phyloP scores from a whole-genome alignment of 2,113 vertebrate genomes.

The Psilopogon haemacephalus region DNA sequence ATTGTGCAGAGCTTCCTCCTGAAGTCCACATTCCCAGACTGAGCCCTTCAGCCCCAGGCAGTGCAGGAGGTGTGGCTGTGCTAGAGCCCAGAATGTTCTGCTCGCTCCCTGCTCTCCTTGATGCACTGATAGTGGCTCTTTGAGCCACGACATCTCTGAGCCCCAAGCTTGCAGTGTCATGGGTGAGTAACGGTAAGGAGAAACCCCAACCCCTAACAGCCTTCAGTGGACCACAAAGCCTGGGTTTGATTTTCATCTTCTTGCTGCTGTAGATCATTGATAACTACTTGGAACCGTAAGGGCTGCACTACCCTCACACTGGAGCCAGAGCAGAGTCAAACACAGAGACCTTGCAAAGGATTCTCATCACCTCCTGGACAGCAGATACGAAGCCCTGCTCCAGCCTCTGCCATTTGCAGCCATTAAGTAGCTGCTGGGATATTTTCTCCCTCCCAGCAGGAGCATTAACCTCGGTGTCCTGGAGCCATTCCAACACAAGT shows the following conservation, averaged over 20 bases:
- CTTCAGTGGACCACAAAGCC: background rate
- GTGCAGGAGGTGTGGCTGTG: background rate
- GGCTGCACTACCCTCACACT: background rate
- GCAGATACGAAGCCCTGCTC: background rate
- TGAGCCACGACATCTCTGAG: background rate
- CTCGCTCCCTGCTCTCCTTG: background rate
- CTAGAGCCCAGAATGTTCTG: background rate
- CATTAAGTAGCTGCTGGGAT: conserved; percentile 6
- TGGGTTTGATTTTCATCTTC: background rate
- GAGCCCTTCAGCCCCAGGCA: background rate
- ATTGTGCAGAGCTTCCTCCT: too few relatives aligned
- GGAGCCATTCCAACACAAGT: conserved; percentile 36
- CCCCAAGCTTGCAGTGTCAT: background rate
- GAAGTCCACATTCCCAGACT: background rate
- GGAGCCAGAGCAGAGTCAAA: background rate
- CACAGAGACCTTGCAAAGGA: background rate
- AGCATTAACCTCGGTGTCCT: background rate
- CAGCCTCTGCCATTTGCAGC: background rate
- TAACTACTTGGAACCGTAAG: background rate
- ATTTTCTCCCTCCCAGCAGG: background rate
- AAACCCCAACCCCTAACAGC: background rate
- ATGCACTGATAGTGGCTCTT: background rate
- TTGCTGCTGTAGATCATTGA: background rate
- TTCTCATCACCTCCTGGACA: background rate
- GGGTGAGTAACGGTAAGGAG: background rate